Evolutionary conservation across 2,113 vertebrate genomes (phyloP).

Genomic region (Gasterosteus aculeatus): DNA sequence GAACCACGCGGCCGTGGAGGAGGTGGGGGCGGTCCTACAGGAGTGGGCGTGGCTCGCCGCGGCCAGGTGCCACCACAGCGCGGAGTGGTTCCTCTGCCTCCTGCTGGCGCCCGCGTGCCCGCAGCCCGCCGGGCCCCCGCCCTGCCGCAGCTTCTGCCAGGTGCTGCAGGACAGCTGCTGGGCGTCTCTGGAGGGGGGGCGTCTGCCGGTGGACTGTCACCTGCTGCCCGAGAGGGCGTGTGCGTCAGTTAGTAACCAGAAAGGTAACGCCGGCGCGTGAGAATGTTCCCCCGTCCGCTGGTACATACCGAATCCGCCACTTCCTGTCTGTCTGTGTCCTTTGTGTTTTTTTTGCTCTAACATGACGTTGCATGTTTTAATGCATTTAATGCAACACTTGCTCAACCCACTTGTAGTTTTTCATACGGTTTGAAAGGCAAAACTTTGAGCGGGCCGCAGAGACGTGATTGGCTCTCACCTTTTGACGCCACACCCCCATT

Average conservation of each 20-base stretch:
- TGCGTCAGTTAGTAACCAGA: slow-evolving; percentile 76
- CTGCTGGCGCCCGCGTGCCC: slow-evolving; percentile 85
- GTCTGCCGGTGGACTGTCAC: slow-evolving; percentile 86
- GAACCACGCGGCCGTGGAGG: slow-evolving; percentile 76
- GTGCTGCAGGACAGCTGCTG: slow-evolving; percentile 88
- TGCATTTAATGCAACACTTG: not conserved
- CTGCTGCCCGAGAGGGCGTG: slow-evolving; percentile 85
- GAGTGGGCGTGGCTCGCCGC: slow-evolving; percentile 85
- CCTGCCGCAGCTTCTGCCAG: slow-evolving; percentile 90
- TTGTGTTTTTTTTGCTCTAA: slow-evolving; percentile 18
- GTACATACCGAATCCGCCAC: slow-evolving; percentile 69
- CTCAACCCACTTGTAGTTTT: too few species aligned
- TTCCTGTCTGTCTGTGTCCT: slow-evolving; percentile 18
- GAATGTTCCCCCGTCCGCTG: slow-evolving; percentile 56
- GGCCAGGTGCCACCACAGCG: slow-evolving; percentile 84
- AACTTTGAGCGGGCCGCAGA: not conserved
- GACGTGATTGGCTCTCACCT: not conserved
- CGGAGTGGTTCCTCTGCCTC: slow-evolving; percentile 91
- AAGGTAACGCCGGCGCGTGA: slow-evolving; percentile 77
- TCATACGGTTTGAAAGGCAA: too few species aligned
- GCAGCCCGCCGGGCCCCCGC: slow-evolving; percentile 50
- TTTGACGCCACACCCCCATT: not conserved
- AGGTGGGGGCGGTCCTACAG: slow-evolving; percentile 76
- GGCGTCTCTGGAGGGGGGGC: slow-evolving; percentile 76
- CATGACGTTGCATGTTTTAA: slow-evolving; percentile 36